phyloP scores from a whole-genome alignment of 2,888 invertebrate species.

The Aleiodes alternator region DNA sequence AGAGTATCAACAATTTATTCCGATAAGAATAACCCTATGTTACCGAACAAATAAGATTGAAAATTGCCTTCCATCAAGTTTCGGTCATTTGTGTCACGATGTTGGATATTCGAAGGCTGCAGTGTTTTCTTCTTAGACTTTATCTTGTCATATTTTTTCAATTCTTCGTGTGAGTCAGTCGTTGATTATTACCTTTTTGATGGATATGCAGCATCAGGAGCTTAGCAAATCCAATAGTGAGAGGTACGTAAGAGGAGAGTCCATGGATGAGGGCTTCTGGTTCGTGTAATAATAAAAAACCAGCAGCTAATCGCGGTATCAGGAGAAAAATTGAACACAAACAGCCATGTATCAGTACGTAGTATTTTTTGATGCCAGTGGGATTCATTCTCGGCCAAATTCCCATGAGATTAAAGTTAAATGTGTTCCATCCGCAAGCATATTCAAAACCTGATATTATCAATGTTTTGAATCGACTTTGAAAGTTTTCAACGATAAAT shows the following conservation, averaged over 20 bases:
- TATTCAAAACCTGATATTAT: neutral
- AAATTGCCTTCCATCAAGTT: no score
- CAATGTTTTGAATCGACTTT: neutral
- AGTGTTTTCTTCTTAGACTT: no score
- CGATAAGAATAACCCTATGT: no score
- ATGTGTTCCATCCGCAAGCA: constrained; percentile 12
- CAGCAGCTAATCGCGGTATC: neutral
- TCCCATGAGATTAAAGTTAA: neutral
- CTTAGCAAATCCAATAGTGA: neutral
- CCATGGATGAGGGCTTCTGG: neutral
- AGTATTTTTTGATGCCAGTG: neutral
- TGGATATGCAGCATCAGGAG: neutral
- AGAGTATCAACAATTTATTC: no score
- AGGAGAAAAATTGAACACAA: neutral
- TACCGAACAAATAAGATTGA: no score
- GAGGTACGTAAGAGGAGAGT: neutral
- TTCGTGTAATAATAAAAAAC: neutral
- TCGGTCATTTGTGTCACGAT: no score
- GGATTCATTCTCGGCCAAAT: neutral
- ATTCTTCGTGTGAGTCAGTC: neutral
- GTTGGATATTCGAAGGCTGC: no score
- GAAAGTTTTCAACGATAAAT: neutral
- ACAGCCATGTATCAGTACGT: neutral
- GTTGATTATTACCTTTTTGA: constrained; percentile 1
- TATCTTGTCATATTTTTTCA: no score